Evolutionary conservation across 1,140 invertebrate species (phyloP).

Genomic region (Capitella teleta): DNA sequence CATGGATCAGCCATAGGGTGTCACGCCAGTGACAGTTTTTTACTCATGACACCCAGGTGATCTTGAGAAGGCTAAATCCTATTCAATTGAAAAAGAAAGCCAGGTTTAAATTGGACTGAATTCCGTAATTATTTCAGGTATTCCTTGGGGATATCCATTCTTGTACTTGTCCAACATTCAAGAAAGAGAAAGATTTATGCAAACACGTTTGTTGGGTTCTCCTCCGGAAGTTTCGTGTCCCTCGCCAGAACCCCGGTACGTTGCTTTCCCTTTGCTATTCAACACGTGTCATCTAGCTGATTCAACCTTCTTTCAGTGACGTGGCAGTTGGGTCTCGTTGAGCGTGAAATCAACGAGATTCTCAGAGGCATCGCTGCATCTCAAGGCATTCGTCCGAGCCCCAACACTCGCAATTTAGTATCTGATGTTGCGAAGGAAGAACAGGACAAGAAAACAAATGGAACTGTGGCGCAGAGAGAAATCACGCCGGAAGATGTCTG

Average conservation of each 20-base stretch:
- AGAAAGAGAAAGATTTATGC: slow-evolving; percentile 38
- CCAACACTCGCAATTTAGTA: not conserved
- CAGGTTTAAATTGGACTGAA: too few species aligned
- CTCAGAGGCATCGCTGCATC: slow-evolving; percentile 19
- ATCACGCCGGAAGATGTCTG: slow-evolving; percentile 39
- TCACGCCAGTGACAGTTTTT: too few species aligned
- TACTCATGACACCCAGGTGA: too few species aligned
- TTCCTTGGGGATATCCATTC: slow-evolving; percentile 35
- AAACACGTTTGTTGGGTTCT: slow-evolving; percentile 42
- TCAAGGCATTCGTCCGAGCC: slow-evolving; percentile 6
- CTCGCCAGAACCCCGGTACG: slow-evolving; percentile 34
- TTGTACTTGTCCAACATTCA: slow-evolving; percentile 36
- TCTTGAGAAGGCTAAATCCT: too few species aligned
- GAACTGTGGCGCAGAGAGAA: slow-evolving; percentile 24
- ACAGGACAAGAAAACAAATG: not conserved
- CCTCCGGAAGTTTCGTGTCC: slow-evolving; percentile 36
- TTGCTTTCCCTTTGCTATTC: not conserved
- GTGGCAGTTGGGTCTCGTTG: slow-evolving; percentile 40
- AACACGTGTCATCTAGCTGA: too few species aligned
- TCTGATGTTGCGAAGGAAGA: not conserved
- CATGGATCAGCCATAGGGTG: too few species aligned
- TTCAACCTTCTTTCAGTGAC: slow-evolving; percentile 31
- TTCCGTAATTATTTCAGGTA: too few species aligned
- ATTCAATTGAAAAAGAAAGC: too few species aligned
- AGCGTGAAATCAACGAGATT: slow-evolving; percentile 39